Percentiles rank a stretch among this genome's conserved stretches.
These are phyloP conservation scores for Drosophila koepferae DNA, from an alignment of 2,888 invertebrate species.

Conservation along the genomic window DNA sequence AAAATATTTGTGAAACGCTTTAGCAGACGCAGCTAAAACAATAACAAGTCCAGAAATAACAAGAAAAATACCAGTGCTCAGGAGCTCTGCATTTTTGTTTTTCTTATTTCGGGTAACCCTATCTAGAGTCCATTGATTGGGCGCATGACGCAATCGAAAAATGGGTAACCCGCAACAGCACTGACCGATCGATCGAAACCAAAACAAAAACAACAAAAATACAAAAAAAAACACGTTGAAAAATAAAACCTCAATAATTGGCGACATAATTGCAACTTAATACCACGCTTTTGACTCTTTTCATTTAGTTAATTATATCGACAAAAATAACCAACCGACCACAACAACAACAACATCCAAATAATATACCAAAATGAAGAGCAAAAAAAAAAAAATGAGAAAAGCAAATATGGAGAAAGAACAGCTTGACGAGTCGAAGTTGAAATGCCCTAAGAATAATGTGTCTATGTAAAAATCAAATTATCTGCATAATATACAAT, in stretches of 20 bases:
- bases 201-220: constrained; percentile 57
- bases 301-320: constrained; percentile 80
- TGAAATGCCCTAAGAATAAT: neutral
- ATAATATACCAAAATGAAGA: constrained; percentile 50
- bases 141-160: constrained; percentile 55
- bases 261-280: constrained; percentile 80
- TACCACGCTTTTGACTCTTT: constrained; percentile 77
- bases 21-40: constrained; percentile 61
- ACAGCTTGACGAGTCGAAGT: neutral
- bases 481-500: too few relatives aligned
- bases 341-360: constrained; percentile 24
- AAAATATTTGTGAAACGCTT: constrained; percentile 76
- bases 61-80: constrained; percentile 31
- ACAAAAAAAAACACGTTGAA: constrained; percentile 71
- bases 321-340: constrained; percentile 27
- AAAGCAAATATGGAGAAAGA: neutral
- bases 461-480: too few relatives aligned
- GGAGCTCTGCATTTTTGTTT: constrained; percentile 19
- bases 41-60: constrained; percentile 14
- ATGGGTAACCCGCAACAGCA: constrained; percentile 39
- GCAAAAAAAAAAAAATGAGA: neutral
- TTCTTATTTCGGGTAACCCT: constrained; percentile 60
- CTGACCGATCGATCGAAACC: constrained; percentile 10
- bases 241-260: constrained; percentile 79
- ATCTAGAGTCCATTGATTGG: constrained; percentile 63